Conservation (phyloP, 2,888 invertebrate genomes). For the Nephrotoma guestfalica region DNA sequence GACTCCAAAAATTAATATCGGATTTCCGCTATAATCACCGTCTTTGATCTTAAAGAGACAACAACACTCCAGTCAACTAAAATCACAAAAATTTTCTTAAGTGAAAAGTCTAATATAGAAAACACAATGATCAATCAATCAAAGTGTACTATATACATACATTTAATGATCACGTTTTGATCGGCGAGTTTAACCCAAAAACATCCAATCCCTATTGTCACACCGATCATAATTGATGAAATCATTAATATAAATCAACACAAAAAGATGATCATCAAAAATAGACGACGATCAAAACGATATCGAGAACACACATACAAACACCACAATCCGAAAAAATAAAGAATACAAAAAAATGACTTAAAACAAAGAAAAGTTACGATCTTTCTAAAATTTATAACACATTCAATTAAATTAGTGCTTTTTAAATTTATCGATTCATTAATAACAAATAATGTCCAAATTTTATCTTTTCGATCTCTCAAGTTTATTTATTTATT, state of each 20-base stretch:
- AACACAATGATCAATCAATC: not conserved
- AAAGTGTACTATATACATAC: not conserved
- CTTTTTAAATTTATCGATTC: slow-evolving; percentile 6
- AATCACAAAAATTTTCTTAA: not conserved
- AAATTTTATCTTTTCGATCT: slow-evolving; percentile 5
- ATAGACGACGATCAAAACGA: not conserved
- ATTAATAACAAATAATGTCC: slow-evolving; percentile 6
- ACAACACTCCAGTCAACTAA: not conserved
- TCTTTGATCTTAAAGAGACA: not conserved
- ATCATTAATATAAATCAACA: not conserved
- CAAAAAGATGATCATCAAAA: not conserved
- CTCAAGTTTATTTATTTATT: not conserved
- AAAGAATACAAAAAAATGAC: not conserved
- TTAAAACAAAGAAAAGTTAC: not conserved
- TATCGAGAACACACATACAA: not conserved
- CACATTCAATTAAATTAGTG: slow-evolving; percentile 5
- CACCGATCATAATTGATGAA: not conserved
- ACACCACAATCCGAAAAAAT: not conserved
- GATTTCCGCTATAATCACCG: not conserved
- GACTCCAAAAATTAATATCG: not conserved
- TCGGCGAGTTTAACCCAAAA: not conserved
- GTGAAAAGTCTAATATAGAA: not conserved
- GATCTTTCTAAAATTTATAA: slow-evolving; percentile 1
- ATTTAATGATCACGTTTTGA: not conserved
- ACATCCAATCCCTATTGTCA: not conserved